Conservation (phyloP, 1,140 invertebrate species). For the Cydia pomonella region DNA sequence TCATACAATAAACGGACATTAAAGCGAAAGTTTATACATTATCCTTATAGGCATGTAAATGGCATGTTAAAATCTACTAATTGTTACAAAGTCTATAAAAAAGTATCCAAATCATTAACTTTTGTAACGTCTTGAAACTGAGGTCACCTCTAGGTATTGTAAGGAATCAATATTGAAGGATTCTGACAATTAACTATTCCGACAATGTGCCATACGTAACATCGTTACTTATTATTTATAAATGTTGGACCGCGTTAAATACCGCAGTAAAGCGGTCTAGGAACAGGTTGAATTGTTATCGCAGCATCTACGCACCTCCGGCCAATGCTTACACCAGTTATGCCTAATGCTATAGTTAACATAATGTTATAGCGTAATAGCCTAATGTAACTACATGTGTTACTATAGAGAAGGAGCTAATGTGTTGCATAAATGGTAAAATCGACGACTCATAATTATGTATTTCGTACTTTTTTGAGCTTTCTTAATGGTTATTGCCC, state of each 20-base stretch:
- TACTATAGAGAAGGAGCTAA: background rate
- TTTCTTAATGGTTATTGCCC: background rate
- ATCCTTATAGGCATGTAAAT: too few species aligned
- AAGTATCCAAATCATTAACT: too few species aligned
- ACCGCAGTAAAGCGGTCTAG: background rate
- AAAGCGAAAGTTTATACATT: too few species aligned
- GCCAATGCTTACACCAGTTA: background rate
- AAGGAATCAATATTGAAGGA: too few species aligned
- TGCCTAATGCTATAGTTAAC: background rate
- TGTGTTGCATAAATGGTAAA: background rate
- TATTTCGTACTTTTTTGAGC: background rate
- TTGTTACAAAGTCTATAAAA: too few species aligned
- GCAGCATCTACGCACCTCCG: constrained; percentile 4
- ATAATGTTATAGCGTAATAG: constrained; percentile 4
- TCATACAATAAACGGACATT: too few species aligned
- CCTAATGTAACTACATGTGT: background rate
- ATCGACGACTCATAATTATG: background rate
- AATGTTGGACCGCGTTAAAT: background rate
- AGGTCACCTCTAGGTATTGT: too few species aligned
- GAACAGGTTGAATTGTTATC: constrained; percentile 12
- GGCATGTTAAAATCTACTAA: too few species aligned
- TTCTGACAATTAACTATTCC: too few species aligned
- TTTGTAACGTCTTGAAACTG: too few species aligned
- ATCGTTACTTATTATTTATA: background rate
- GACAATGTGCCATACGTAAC: background rate